Base-by-base conservation (phyloP, 1,140 invertebrate species). In the Hycleus phaleratus region DNA sequence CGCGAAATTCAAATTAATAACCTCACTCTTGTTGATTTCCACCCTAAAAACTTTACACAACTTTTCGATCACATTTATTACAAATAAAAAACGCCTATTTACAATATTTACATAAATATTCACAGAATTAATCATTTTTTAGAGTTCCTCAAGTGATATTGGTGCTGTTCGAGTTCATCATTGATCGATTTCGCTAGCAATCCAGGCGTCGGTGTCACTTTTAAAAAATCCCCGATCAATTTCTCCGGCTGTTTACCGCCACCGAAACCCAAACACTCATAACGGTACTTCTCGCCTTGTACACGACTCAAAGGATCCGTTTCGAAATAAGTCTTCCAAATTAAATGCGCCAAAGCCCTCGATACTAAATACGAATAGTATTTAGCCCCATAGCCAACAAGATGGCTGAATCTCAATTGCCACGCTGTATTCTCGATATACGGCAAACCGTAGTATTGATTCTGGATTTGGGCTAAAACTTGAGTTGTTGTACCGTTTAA, bases 331-430 rank as follows among this genome's bases (percentile, higher is more conserved):
- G 82, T 82, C 66, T 93, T 85, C 95, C 96, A 99, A 60, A 97
- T 95, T 78, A 86, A 86, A 26, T 91, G 90, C 0, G 96, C 95
- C 40, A 97, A 84, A 18, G 95, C 91, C 64, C 91, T 82, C 0
- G 96, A 97, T 68, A 98, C 87, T 46, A 98, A 76, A 77, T 99
- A 99, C 0, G 95, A 91, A 74, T 98, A 98, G 77, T 99, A 99
- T 75, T 97, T 97, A 0, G 94, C 95, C 32, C 96, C 97, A 75
- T 99, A 99, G 3, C 95, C 94, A 4, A 98, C 91, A 32, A 99
- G 76, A 77, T 99, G 97, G 55, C 93, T 90, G 79, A 99, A 98
- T 47, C 95, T 80, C 57, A 96, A 81, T 71, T 98, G 95, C 92
- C 93, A 98, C 8, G 95, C 93, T 2, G 94, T 97, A 73, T 92